phyloP scores from a whole-genome alignment of 2,113 vertebrate species.

The Corynorhinus townsendii region DNA sequence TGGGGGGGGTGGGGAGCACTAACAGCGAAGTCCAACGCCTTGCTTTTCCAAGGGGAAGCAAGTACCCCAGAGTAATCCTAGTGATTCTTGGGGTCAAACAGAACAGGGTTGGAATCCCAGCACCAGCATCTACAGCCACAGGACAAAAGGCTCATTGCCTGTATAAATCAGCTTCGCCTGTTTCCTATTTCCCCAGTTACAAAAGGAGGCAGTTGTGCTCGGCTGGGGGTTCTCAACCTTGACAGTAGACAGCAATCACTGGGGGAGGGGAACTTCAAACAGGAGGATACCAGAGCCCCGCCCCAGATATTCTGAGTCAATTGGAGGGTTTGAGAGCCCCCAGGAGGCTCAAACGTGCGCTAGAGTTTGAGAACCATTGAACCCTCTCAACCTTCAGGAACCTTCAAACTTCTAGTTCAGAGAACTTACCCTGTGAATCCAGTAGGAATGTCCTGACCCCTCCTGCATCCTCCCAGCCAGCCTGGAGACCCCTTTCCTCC shows the following conservation, averaged over 20 bases:
- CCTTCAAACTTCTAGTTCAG: neutral
- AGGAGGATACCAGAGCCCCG: neutral
- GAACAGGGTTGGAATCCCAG: neutral
- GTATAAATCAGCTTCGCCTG: neutral
- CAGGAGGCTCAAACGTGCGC: neutral
- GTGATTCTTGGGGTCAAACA: neutral
- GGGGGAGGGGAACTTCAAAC: neutral
- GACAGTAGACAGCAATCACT: neutral
- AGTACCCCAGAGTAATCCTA: neutral
- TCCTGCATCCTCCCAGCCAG: neutral
- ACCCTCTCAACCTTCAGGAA: neutral
- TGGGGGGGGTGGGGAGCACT: accelerated
- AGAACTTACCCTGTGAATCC: neutral
- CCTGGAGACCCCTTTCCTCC: neutral
- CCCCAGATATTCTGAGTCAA: neutral
- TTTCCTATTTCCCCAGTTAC: neutral
- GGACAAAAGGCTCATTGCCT: neutral
- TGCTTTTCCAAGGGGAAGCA: neutral
- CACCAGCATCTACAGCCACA: neutral
- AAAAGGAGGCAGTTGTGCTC: neutral
- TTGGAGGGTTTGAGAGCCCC: neutral
- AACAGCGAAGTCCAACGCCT: neutral
- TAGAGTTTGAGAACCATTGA: neutral
- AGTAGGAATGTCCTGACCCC: neutral
- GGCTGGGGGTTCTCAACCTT: neutral